A percentile compares a stretch with the other conserved stretches of the same genome.
Conservation (phyloP, 2,797 vertebrate species). For the Propithecus deckenii region DNA sequence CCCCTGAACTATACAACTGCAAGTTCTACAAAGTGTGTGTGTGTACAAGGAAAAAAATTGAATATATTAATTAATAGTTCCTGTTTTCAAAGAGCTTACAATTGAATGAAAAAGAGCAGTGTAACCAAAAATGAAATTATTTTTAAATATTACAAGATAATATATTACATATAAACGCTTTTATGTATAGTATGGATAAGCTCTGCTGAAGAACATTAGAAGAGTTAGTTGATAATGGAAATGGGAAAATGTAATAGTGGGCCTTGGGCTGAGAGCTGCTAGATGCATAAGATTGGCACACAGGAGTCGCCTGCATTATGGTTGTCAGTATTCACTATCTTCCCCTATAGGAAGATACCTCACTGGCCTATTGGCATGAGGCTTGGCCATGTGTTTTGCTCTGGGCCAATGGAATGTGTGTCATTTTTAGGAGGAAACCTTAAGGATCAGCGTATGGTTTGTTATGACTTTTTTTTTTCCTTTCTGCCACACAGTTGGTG, state of each 20-base stretch:
- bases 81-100: background rate
- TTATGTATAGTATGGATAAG: background rate
- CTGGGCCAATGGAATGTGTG: slow-evolving; percentile 3
- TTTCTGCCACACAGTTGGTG: background rate
- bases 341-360: background rate
- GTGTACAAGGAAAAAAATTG: background rate
- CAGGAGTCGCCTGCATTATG: background rate
- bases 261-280: background rate
- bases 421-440: background rate
- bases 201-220: background rate
- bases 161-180: background rate
- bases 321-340: background rate
- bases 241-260: background rate
- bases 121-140: background rate
- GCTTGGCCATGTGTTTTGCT: background rate
- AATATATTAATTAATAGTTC: background rate
- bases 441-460: background rate
- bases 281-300: background rate
- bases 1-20: background rate
- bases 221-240: background rate
- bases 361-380: background rate
- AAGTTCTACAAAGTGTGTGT: background rate
- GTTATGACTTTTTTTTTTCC: background rate
- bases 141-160: background rate
- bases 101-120: background rate